These are phyloP conservation scores for Brachymystax lenok DNA, from an alignment of 2,797 vertebrate species.

Conservation along the genomic window DNA sequence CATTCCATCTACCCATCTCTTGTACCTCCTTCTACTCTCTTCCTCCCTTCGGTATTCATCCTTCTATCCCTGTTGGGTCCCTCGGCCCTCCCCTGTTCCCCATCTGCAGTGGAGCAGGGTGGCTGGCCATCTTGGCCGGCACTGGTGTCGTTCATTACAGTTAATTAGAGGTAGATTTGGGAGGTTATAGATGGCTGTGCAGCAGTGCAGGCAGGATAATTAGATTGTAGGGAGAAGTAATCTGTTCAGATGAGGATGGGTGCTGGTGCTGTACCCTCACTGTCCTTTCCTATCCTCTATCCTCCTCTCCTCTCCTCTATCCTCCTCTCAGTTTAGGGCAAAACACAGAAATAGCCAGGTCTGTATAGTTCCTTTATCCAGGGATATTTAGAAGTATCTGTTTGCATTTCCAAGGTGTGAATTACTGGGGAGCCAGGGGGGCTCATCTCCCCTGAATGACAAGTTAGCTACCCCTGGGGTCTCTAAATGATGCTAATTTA, in stretches of 20 bases:
- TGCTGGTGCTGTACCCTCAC: background rate
- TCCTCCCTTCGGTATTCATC: background rate
- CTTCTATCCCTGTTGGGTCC: background rate
- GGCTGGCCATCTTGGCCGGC: constrained; percentile 5
- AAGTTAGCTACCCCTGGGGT: too few species aligned
- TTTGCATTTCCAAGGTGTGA: too few species aligned
- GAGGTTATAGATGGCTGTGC: constrained; percentile 25
- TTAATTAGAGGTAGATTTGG: constrained; percentile 34
- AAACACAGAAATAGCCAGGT: background rate
- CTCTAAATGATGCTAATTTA: too few species aligned
- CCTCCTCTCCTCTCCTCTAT: background rate
- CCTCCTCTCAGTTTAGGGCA: background rate
- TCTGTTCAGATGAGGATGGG: constrained; percentile 20
- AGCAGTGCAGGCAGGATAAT: constrained; percentile 30
- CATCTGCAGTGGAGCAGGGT: constrained; percentile 12
- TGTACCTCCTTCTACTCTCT: background rate
- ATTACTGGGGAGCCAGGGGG: too few species aligned
- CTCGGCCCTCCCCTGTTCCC: constrained; percentile 3
- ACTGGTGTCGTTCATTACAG: constrained; percentile 23
- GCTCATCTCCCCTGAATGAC: too few species aligned
- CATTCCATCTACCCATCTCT: background rate
- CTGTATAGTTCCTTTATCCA: background rate
- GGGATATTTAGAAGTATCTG: too few species aligned
- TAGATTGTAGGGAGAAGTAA: constrained; percentile 28
- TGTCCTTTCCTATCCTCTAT: background rate